Conservation (phyloP, 30 jellyfish, hydroid and myxozoan genomes). For the Aurelia sp. region DNA sequence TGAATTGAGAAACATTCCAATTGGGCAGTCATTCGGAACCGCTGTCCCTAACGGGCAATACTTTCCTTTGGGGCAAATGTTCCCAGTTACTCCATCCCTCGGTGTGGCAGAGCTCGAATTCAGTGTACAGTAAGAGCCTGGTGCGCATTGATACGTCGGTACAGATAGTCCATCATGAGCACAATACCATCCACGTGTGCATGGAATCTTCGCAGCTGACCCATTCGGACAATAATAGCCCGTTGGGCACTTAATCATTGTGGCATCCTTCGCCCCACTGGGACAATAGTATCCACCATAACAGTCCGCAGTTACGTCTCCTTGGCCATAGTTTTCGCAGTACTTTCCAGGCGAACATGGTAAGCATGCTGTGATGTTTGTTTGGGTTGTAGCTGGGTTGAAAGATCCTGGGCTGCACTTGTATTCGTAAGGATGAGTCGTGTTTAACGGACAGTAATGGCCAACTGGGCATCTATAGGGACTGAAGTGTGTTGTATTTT, state of each 20-base stretch:
- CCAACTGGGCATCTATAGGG: slow-evolving; percentile 89
- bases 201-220: slow-evolving; percentile 68
- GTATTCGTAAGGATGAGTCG: slow-evolving; percentile 86
- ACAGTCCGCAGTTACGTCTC: slow-evolving; percentile 73
- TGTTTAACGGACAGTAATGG: slow-evolving; percentile 91
- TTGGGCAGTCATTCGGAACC: slow-evolving; percentile 83
- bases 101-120: slow-evolving; percentile 87
- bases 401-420: slow-evolving; percentile 97
- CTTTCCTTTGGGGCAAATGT: slow-evolving; percentile 89
- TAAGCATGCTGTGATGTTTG: slow-evolving; percentile 81
- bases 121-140: slow-evolving; percentile 89
- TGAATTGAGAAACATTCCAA: slow-evolving; percentile 89
- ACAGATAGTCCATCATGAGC: slow-evolving; percentile 81
- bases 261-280: slow-evolving; percentile 85
- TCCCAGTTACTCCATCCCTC: slow-evolving; percentile 90
- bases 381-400: slow-evolving; percentile 76
- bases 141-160: slow-evolving; percentile 91
- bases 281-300: slow-evolving; percentile 96
- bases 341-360: slow-evolving; percentile 92
- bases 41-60: slow-evolving; percentile 93
- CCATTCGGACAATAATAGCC: slow-evolving; percentile 97
- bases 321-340: slow-evolving; percentile 91
- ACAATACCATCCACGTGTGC: slow-evolving; percentile 92
- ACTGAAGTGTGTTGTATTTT: slow-evolving; percentile 67
- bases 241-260: slow-evolving; percentile 77